Conservation (phyloP, 2,113 vertebrate genomes). For the Carollia perspicillata region DNA sequence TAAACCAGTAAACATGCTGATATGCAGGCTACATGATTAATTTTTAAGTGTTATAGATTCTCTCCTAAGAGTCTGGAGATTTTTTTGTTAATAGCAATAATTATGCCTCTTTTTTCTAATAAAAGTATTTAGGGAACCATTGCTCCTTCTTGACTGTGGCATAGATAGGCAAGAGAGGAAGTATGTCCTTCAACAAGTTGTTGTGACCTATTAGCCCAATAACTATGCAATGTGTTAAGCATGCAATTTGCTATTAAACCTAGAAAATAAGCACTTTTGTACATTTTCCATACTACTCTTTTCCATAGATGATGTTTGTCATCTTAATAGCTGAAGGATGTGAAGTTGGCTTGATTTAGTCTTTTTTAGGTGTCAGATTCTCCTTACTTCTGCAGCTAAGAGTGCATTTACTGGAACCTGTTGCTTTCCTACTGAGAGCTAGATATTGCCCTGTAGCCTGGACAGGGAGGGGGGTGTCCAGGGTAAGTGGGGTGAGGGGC, state of each 20-base stretch:
- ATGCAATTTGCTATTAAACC: background rate
- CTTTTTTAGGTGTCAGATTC: background rate
- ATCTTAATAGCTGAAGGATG: background rate
- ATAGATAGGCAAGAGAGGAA: background rate
- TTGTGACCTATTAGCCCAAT: background rate
- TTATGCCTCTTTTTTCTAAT: constrained; percentile 43
- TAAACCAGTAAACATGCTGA: background rate
- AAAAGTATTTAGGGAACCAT: background rate
- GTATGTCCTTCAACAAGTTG: background rate
- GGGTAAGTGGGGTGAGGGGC: too few relatives aligned
- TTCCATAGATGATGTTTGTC: background rate
- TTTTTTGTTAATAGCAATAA: constrained; percentile 51
- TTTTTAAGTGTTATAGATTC: constrained; percentile 67
- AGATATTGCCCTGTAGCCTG: background rate
- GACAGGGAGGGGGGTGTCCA: background rate
- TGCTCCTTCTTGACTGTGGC: constrained; percentile 28
- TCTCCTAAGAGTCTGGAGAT: constrained; percentile 39
- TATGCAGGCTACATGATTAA: constrained; percentile 8
- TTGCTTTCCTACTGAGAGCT: background rate
- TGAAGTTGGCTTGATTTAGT: background rate
- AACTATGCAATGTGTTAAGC: background rate
- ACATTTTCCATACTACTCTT: background rate
- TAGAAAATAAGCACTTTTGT: background rate
- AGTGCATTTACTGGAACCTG: background rate
- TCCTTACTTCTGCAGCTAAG: background rate